Conservation (phyloP, 2,888 invertebrate species). For the Baronia brevicornis region DNA sequence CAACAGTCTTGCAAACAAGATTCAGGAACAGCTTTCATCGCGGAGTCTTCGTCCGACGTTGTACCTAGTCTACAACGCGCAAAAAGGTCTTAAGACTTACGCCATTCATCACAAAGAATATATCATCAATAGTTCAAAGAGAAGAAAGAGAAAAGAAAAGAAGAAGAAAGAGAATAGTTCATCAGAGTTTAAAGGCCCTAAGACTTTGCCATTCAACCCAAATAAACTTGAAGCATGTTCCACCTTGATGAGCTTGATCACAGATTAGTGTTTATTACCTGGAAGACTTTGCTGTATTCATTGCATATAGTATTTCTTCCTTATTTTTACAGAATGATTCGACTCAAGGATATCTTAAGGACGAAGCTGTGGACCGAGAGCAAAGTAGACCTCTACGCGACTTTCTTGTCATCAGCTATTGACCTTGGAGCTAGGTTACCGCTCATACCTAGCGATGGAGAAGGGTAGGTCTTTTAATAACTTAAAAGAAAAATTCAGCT, state of each 20-base stretch:
- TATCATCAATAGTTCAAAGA: no score
- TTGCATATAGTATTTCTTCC: background rate
- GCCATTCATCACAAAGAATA: no score
- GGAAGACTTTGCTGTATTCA: background rate
- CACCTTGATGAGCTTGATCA: no score
- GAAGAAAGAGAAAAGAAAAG: no score
- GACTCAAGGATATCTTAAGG: slow-evolving; percentile 85
- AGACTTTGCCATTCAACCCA: background rate
- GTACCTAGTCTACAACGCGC: no score
- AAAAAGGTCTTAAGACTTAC: no score
- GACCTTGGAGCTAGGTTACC: slow-evolving; percentile 90
- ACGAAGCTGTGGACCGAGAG: slow-evolving; percentile 87
- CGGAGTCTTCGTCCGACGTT: no score
- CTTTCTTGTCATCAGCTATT: slow-evolving; percentile 89
- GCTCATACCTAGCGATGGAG: slow-evolving; percentile 87
- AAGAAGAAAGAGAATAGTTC: no score
- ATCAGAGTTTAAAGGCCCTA: no score
- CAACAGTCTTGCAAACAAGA: no score
- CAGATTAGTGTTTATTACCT: background rate
- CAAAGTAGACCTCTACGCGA: slow-evolving; percentile 83
- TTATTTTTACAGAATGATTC: slow-evolving; percentile 75
- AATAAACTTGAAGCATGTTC: background rate
- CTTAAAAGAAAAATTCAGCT: background rate
- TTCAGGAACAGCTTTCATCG: no score
- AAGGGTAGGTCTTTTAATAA: slow-evolving; percentile 78